Percentiles rank a stretch among this genome's conserved stretches.
Evolutionary conservation across 2,888 invertebrate species (phyloP).

Genomic region (Erebia epiphron): DNA sequence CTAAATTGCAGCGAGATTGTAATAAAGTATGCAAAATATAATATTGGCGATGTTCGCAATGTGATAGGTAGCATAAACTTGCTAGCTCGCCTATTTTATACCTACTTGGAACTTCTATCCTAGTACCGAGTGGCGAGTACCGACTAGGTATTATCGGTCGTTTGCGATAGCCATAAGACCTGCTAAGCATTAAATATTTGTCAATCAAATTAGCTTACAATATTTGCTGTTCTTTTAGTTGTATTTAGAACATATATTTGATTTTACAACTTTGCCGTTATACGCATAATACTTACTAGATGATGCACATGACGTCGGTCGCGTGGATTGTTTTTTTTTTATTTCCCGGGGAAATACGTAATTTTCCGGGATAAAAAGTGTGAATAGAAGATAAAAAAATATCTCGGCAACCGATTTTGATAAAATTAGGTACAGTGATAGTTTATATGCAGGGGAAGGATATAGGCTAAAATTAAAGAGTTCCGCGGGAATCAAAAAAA

Average conservation of each 20-base stretch:
- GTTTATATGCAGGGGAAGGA: too few species aligned
- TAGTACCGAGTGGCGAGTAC: too few species aligned
- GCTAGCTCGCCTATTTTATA: neutral
- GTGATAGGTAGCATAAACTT: neutral
- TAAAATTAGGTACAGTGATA: too few species aligned
- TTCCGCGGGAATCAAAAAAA: too few species aligned
- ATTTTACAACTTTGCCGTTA: conserved; percentile 21
- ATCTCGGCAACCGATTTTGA: too few species aligned
- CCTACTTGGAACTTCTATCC: neutral
- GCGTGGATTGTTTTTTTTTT: too few species aligned
- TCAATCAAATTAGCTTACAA: conserved; percentile 31
- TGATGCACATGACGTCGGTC: too few species aligned
- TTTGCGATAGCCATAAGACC: conserved; percentile 16
- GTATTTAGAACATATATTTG: conserved; percentile 32
- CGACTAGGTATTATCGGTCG: neutral
- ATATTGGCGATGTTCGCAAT: neutral
- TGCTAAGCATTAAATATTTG: conserved; percentile 35
- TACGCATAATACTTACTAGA: neutral
- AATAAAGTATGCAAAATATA: neutral
- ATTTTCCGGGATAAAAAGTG: too few species aligned
- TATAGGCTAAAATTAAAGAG: too few species aligned
- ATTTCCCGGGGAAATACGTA: too few species aligned
- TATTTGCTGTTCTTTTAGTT: conserved; percentile 38
- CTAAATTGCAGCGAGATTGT: neutral
- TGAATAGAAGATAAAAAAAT: too few species aligned